Percentiles rank a stretch among this genome's conserved stretches.
phyloP scores from a whole-genome alignment of 2,888 invertebrate genomes.

The Hirudinaria manillensis region DNA sequence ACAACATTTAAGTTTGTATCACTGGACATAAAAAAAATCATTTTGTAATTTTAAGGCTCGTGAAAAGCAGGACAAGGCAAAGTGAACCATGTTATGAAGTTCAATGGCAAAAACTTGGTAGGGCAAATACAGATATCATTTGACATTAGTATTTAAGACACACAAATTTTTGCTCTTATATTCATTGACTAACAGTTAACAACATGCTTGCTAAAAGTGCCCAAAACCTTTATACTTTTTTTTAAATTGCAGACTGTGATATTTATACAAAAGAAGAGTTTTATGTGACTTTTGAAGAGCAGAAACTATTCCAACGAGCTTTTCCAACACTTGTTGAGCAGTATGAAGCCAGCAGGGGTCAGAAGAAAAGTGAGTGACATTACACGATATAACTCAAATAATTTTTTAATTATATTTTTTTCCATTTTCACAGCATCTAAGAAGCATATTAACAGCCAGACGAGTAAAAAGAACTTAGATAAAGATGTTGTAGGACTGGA shows the following conservation, averaged over 20 bases:
- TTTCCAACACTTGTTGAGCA: conserved; percentile 42
- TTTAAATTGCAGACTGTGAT: conserved; percentile 31
- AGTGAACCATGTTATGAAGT: conserved; percentile 48
- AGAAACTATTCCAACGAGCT: conserved; percentile 42
- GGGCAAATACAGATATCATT: background rate
- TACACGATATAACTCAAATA: background rate
- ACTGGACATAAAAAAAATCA: background rate
- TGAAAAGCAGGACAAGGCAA: conserved; percentile 46
- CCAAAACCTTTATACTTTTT: background rate
- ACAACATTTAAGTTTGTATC: background rate
- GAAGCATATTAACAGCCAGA: no score
- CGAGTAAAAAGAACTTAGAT: background rate
- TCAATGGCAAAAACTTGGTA: conserved; percentile 48
- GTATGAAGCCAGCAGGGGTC: conserved; percentile 24
- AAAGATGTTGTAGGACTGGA: background rate
- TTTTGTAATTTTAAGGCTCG: conserved; percentile 42
- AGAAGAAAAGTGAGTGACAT: background rate
- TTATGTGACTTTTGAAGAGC: conserved; percentile 43
- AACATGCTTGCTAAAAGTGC: background rate
- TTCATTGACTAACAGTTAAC: background rate
- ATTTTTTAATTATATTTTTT: no score
- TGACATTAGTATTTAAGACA: background rate
- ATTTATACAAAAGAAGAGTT: conserved; percentile 30
- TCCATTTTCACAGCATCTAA: no score
- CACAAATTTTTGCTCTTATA: background rate